A percentile compares a stretch with the other conserved stretches of the same genome.
These are phyloP conservation scores for Mnemiopsis leidyi DNA, from an alignment of 37 sponge, comb jelly and placozoan species.

Conservation along the genomic window DNA sequence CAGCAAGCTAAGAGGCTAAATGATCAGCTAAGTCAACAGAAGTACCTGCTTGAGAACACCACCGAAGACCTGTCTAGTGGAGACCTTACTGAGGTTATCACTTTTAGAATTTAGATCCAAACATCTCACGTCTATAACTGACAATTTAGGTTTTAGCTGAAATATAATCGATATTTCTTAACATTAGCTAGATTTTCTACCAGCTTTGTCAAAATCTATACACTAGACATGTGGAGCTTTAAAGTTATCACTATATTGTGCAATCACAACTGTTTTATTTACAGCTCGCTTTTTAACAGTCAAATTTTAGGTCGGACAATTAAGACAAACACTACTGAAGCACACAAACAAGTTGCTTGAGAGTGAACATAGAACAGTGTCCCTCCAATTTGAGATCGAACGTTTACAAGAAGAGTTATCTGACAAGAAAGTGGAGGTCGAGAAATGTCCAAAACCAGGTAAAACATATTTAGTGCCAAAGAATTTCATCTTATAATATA, in stretches of 20 bases:
- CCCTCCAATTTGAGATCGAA: conserved; percentile 52
- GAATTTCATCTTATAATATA: no score
- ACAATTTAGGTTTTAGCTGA: no score
- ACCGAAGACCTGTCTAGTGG: conserved; percentile 53
- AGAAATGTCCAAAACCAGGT: conserved; percentile 64
- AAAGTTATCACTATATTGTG: no score
- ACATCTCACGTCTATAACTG: no score
- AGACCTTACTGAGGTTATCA: conserved; percentile 56
- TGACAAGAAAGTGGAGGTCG: conserved; percentile 47
- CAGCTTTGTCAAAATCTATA: no score
- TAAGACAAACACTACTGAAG: conserved; percentile 43
- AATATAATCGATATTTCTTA: no score
- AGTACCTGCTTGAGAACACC: conserved; percentile 58
- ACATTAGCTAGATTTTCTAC: no score
- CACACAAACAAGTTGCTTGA: conserved; percentile 54
- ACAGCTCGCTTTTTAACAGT: no score
- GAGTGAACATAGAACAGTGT: conserved; percentile 57
- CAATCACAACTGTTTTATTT: no score
- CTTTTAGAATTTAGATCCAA: neutral
- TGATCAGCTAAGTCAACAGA: conserved; percentile 64
- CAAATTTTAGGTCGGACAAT: neutral
- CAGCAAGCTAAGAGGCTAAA: conserved; percentile 61
- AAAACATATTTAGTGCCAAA: no score
- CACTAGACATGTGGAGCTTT: no score
- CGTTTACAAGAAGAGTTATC: conserved; percentile 18